phyloP scores from a whole-genome alignment of 2,797 vertebrate species.

The Glossophaga mutica region DNA sequence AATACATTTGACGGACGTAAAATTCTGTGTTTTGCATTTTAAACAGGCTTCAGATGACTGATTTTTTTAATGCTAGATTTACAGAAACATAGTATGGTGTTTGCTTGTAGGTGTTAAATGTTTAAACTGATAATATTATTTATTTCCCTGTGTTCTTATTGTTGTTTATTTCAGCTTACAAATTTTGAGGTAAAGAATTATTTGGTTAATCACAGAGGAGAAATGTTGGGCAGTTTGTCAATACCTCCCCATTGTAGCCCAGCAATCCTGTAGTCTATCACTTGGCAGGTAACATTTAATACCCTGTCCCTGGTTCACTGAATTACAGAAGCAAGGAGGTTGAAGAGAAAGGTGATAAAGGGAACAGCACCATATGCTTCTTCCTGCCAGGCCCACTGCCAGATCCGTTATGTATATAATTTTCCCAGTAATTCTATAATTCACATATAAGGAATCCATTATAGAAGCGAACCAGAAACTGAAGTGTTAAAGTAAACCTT shows the following conservation, averaged over 20 bases:
- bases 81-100: not conserved
- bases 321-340: not conserved
- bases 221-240: not conserved
- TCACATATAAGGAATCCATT: not conserved
- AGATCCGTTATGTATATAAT: not conserved
- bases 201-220: not conserved
- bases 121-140: not conserved
- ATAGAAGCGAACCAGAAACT: not conserved
- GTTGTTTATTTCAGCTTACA: not conserved
- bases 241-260: not conserved
- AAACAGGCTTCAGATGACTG: not conserved
- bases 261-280: not conserved
- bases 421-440: not conserved
- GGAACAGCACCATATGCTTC: not conserved
- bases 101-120: not conserved
- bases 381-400: not conserved
- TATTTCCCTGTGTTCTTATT: not conserved
- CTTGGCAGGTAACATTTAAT: not conserved
- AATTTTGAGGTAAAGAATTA: not conserved
- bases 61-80: not conserved
- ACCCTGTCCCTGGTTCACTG: not conserved
- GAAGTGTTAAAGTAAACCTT: not conserved
- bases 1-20: not conserved
- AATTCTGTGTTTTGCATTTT: not conserved
- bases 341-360: not conserved